Evolutionary conservation across 2,888 invertebrate genomes (phyloP).

Genomic region (Balanococcus diminutus): DNA sequence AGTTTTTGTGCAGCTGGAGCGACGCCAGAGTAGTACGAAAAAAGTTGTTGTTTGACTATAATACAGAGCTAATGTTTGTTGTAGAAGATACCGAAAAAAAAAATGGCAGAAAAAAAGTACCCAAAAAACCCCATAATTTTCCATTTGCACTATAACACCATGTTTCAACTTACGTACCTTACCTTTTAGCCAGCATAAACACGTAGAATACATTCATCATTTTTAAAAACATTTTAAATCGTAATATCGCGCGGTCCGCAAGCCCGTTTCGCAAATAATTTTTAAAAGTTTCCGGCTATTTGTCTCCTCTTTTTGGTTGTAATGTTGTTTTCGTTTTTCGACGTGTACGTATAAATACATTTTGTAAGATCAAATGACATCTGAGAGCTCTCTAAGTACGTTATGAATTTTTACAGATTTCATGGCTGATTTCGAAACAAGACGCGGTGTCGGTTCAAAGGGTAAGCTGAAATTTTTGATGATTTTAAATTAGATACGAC

Average conservation of each 20-base stretch:
- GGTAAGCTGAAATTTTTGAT: background rate
- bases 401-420: background rate
- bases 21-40: background rate
- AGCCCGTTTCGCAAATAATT: background rate
- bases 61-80: background rate
- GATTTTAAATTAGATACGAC: background rate
- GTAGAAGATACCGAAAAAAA: background rate
- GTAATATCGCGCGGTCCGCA: background rate
- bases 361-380: background rate
- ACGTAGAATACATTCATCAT: conserved; percentile 25
- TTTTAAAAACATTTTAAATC: conserved; percentile 20
- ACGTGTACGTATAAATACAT: background rate
- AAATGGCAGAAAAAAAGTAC: background rate
- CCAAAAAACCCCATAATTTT: conserved; percentile 34
- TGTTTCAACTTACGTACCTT: conserved; percentile 17
- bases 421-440: background rate
- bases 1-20: background rate
- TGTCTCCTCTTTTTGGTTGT: background rate
- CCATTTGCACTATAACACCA: background rate
- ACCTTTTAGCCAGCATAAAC: conserved; percentile 19
- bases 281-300: background rate
- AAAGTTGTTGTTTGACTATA: background rate
- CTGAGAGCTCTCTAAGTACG: background rate
- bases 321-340: background rate
- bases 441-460: conserved; percentile 11